Percentiles rank a stretch among this genome's conserved stretches.
Evolutionary conservation across 2,113 vertebrate genomes (phyloP).

Genomic region (Crotophaga sulcirostris): DNA sequence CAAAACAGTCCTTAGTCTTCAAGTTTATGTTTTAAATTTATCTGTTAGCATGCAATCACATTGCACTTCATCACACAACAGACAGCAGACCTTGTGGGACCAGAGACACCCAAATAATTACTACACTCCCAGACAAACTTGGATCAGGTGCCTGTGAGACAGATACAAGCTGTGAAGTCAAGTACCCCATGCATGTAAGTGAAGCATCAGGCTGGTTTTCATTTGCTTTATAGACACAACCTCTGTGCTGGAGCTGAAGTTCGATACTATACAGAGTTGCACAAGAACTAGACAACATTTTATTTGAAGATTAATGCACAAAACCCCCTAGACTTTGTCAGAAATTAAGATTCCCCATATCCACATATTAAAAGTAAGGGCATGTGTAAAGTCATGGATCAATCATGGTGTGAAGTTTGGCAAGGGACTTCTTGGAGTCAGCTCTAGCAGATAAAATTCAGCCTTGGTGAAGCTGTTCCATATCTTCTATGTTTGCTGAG

Average conservation of each 20-base stretch:
- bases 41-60: neutral
- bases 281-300: neutral
- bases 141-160: neutral
- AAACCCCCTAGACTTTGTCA: neutral
- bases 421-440: neutral
- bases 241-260: neutral
- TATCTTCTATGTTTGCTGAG: neutral
- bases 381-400: neutral
- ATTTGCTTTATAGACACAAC: neutral
- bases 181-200: neutral
- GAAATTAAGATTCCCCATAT: neutral
- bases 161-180: neutral
- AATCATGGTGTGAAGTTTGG: neutral
- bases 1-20: neutral
- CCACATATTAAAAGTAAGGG: neutral
- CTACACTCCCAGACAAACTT: neutral
- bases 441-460: neutral
- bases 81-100: neutral
- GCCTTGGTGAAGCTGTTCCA: neutral
- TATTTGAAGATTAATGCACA: neutral
- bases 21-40: neutral
- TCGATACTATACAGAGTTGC: neutral
- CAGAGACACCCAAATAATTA: neutral
- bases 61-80: neutral
- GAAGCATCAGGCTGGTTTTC: neutral